These are phyloP conservation scores for Rhinoraja longicauda DNA, from an alignment of 2,797 vertebrate genomes.

Conservation along the genomic window DNA sequence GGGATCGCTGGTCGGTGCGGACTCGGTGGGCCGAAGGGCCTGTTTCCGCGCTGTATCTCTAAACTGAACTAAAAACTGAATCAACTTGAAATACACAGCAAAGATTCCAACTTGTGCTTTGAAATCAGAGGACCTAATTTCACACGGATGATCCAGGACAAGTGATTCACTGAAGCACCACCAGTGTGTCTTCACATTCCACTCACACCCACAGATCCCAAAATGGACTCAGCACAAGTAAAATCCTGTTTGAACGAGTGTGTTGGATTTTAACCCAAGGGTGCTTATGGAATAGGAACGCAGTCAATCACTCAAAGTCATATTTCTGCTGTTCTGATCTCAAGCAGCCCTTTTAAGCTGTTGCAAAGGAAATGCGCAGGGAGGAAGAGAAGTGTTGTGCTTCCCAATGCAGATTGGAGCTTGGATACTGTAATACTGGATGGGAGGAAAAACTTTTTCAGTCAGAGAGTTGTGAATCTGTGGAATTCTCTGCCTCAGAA, in stretches of 20 bases:
- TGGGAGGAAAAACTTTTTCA: too few relatives aligned
- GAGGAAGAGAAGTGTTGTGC: not conserved
- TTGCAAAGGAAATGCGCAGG: not conserved
- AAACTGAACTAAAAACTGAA: too few relatives aligned
- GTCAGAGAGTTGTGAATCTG: too few relatives aligned
- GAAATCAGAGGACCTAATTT: not conserved
- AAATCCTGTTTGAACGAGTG: not conserved
- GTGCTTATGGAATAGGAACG: too few relatives aligned
- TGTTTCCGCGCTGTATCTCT: too few relatives aligned
- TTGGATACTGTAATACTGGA: not conserved
- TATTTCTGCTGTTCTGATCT: not conserved
- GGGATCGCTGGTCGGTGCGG: too few relatives aligned
- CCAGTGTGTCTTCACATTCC: not conserved
- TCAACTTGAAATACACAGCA: too few relatives aligned
- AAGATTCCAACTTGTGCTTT: too few relatives aligned
- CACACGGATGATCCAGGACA: not conserved
- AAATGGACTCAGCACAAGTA: not conserved
- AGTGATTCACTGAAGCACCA: not conserved
- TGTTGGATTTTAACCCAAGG: not conserved
- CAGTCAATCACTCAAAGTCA: not conserved
- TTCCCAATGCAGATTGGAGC: not conserved
- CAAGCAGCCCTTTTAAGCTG: not conserved
- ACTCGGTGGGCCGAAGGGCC: too few relatives aligned
- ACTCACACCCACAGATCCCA: not conserved
- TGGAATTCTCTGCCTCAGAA: too few relatives aligned